These are phyloP conservation scores for Harlomillsia oculata DNA, from an alignment of 1,140 invertebrate species.

Conservation along the genomic window DNA sequence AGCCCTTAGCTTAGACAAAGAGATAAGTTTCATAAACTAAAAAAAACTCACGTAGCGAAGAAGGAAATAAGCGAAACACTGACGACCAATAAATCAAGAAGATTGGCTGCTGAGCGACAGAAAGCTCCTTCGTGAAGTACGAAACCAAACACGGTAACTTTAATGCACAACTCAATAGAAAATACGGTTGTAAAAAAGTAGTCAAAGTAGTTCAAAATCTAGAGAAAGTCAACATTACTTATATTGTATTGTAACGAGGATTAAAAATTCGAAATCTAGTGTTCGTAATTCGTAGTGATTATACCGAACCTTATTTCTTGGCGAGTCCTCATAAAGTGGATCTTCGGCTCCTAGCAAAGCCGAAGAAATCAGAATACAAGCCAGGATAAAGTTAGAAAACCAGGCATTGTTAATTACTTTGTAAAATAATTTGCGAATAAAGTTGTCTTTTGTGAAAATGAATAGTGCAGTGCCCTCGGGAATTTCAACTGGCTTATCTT, in stretches of 20 bases:
- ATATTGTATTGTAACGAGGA: background rate
- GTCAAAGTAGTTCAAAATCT: conserved; percentile 94
- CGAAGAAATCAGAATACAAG: conserved; percentile 95
- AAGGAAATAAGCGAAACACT: conserved; percentile 94
- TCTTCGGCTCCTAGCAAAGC: conserved; percentile 97
- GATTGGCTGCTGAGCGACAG: conserved; percentile 95
- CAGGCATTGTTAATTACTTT: conserved; percentile 89
- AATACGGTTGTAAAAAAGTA: conserved; percentile 98
- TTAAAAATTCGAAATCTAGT: background rate
- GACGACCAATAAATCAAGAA: conserved; percentile 95
- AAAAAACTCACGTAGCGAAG: conserved; percentile 58
- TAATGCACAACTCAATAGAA: conserved; percentile 92
- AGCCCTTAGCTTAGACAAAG: background rate
- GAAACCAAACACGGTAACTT: conserved; percentile 93
- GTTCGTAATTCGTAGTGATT: background rate
- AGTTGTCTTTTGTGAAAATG: conserved; percentile 88
- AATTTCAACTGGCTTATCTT: conserved; percentile 46
- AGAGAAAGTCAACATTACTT: conserved; percentile 40
- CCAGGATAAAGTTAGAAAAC: conserved; percentile 88
- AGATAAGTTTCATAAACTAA: background rate
- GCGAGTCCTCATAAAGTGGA: conserved; percentile 68
- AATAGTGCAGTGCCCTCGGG: conserved; percentile 91
- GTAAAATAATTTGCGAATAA: conserved; percentile 93
- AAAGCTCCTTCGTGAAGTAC: conserved; percentile 95
- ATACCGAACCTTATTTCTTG: conserved; percentile 53